These are phyloP conservation scores for Peromyscus maniculatus DNA, from an alignment of 2,113 vertebrate genomes.

Conservation along the genomic window DNA sequence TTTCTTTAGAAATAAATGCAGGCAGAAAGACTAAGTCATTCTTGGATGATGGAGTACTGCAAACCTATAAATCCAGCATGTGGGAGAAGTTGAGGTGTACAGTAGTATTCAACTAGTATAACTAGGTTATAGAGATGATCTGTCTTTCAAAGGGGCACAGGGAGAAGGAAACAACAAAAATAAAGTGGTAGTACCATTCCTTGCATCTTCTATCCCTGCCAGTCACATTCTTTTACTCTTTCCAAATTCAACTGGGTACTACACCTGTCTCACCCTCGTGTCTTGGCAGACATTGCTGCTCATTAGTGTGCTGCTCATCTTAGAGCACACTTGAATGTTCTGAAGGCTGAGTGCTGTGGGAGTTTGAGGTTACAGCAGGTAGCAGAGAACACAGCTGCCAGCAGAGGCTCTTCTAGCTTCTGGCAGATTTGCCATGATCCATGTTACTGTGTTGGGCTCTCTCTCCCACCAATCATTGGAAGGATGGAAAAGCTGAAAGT, in stretches of 20 bases:
- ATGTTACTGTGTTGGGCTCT: not conserved
- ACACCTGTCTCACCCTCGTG: not conserved
- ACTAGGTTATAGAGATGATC: not conserved
- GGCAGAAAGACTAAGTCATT: not conserved
- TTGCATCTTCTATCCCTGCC: not conserved
- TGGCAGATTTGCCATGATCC: not conserved
- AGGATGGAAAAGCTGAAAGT: not conserved
- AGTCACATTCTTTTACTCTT: not conserved
- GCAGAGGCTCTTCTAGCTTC: not conserved
- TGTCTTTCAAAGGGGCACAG: not conserved
- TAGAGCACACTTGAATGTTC: not conserved
- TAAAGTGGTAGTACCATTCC: not conserved
- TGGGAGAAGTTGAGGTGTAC: not conserved
- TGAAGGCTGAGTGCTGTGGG: not conserved
- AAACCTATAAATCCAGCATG: not conserved
- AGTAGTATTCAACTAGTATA: not conserved
- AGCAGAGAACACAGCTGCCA: not conserved
- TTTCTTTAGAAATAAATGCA: not conserved
- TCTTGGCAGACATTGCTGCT: not conserved
- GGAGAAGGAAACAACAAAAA: not conserved
- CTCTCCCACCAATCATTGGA: not conserved
- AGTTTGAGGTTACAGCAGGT: not conserved
- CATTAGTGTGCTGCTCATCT: not conserved
- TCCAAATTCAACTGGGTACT: not conserved
- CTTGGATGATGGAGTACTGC: not conserved